Evolutionary conservation across 2,888 invertebrate genomes (phyloP), one percentile per base, ranked within the genome.

Genomic region (Plagiodera versicolora): DNA sequence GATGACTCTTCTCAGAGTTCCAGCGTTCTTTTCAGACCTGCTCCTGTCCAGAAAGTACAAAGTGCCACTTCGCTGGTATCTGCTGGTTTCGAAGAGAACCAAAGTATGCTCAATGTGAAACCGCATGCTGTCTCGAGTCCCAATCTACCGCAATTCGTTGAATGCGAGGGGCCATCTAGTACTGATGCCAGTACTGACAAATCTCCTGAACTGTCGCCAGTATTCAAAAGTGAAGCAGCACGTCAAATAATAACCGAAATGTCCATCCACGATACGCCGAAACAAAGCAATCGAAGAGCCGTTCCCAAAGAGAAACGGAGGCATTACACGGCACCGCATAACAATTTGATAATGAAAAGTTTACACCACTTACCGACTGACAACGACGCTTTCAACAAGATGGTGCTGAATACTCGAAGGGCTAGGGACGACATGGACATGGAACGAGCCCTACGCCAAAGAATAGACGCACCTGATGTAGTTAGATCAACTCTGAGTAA

Each of bases 221-320:
- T 92, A 56, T 94, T 92, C 79, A 91, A 92, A 76, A 92, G 92
- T 75, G 92, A 92, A 77, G 92, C 93, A 1, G 93, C 94, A 1
- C 86, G 89, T 64, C 91, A 92, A 80, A 94, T 94, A 54, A 91
- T 93, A 66, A 91, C 89, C 65, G 92, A 93, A 80, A 89, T 93
- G 86, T 84, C 86, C 0, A 61, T 74, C 67, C 69, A 78, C 68
- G 63, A 68, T 56, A 67, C 69, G 19, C 74, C 77, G 17, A 76
- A 75, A 61, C 74, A 78, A 61, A 66, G 66, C n/a, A 78, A 76
- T 69, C 81, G 87, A 65, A 85, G 93, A 54, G 86, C 87, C 58
- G 87, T 92, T 35, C 93, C 93, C 0, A 89, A 88, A 70, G 92
- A 93, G 75, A 94, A 92, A 78, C 83, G 94, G 57, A 83, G 94